phyloP scores from a whole-genome alignment of 2,113 vertebrate species.

The pig (Sus scrofa) region DNA sequence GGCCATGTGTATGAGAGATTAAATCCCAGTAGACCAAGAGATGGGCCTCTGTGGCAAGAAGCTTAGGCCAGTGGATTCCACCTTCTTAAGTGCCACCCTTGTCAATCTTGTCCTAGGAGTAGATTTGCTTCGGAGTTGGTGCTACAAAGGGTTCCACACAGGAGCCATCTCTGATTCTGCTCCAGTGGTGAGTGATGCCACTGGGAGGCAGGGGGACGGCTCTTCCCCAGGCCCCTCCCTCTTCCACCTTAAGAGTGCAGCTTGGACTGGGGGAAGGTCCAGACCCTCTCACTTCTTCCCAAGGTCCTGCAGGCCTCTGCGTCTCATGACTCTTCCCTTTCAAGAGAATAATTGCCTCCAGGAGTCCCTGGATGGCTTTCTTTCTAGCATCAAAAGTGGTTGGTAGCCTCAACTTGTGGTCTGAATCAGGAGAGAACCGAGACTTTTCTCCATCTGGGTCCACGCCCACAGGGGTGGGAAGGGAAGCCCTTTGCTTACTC shows the following conservation, averaged over 20 bases:
- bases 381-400: slow-evolving; percentile 54
- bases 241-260: background rate
- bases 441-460: background rate
- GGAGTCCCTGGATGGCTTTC: slow-evolving; percentile 35
- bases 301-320: background rate
- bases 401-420: background rate
- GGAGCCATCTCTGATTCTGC: slow-evolving; percentile 81
- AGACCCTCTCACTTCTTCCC: background rate
- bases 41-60: slow-evolving; percentile 17
- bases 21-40: slow-evolving; percentile 75
- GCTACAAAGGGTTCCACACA: slow-evolving; percentile 88
- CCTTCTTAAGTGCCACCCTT: slow-evolving; percentile 48
- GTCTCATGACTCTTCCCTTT: background rate
- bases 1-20: slow-evolving; percentile 55
- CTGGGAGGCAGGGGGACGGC: background rate
- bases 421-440: background rate
- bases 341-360: slow-evolving; percentile 51
- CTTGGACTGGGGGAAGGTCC: background rate
- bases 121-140: slow-evolving; percentile 89
- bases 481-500: background rate
- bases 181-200: slow-evolving; percentile 82
- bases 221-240: background rate
- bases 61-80: background rate
- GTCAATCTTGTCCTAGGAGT: slow-evolving; percentile 83
- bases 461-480: background rate